phyloP scores from a whole-genome alignment of 64 coral and sea anemone species.

The Porites australiensis region DNA sequence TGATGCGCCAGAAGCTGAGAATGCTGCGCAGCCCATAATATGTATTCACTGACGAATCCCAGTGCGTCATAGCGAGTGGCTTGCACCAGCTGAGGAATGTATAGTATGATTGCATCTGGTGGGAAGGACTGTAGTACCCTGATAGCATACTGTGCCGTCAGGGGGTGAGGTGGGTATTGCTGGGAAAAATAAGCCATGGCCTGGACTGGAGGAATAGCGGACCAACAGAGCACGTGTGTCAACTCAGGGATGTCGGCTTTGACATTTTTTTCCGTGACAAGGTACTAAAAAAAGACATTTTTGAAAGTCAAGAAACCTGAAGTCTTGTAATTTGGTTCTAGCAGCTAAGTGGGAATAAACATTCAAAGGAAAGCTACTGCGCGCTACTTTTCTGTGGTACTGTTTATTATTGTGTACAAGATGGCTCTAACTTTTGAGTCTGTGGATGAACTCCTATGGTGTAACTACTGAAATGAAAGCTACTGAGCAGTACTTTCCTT shows the following conservation, averaged over 20 bases:
- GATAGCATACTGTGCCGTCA: slow-evolving; percentile 96
- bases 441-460: too few relatives aligned
- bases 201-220: slow-evolving; percentile 90
- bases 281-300: slow-evolving; percentile 54
- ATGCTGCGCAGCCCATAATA: slow-evolving; percentile 90
- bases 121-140: slow-evolving; percentile 96
- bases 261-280: slow-evolving; percentile 88
- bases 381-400: too few relatives aligned
- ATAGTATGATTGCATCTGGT: slow-evolving; percentile 89
- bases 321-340: too few relatives aligned
- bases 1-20: slow-evolving; percentile 98
- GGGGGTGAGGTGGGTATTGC: slow-evolving; percentile 92
- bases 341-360: too few relatives aligned
- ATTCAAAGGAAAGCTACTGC: too few relatives aligned
- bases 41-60: slow-evolving; percentile 95
- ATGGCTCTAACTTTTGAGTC: too few relatives aligned
- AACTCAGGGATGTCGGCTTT: slow-evolving; percentile 89
- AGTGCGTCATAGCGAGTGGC: slow-evolving; percentile 92
- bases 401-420: too few relatives aligned
- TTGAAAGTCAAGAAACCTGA: too few relatives aligned
- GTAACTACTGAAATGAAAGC: too few relatives aligned
- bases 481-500: too few relatives aligned
- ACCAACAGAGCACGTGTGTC: slow-evolving; percentile 90
- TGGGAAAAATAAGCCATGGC: slow-evolving; percentile 96
- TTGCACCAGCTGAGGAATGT: slow-evolving; percentile 96